Percentiles rank a stretch among this genome's conserved stretches.
phyloP scores from a whole-genome alignment of 2,888 invertebrate species.

The Germaria angustata region DNA sequence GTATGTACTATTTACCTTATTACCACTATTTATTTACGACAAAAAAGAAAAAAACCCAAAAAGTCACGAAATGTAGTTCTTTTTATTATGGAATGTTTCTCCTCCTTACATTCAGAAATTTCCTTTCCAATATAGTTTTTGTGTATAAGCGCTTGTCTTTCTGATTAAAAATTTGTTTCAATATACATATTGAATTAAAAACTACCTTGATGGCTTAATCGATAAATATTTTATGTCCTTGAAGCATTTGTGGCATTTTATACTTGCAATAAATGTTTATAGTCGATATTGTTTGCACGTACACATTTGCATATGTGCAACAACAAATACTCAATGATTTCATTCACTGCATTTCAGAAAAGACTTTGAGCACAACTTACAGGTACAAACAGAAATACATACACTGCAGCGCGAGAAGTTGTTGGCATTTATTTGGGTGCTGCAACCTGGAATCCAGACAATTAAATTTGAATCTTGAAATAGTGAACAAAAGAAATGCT shows the following conservation, averaged over 20 bases:
- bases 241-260: slow-evolving; percentile 30
- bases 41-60: too few species aligned
- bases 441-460: not conserved
- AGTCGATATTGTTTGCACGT: not conserved
- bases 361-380: not conserved
- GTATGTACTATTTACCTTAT: too few species aligned
- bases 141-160: not conserved
- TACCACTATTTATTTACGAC: too few species aligned
- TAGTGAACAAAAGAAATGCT: slow-evolving; percentile 3
- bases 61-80: too few species aligned
- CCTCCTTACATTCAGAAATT: not conserved
- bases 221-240: slow-evolving; percentile 20
- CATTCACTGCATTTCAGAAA: slow-evolving; percentile 16
- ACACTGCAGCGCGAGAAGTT: not conserved
- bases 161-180: not conserved
- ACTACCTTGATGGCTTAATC: slow-evolving; percentile 5
- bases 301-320: not conserved
- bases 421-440: not conserved
- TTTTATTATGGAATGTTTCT: too few species aligned
- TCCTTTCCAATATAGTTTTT: not conserved
- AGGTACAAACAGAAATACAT: not conserved
- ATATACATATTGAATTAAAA: slow-evolving; percentile 8
- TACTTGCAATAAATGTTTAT: not conserved
- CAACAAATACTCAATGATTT: slow-evolving; percentile 3
- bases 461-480: not conserved